Conservation (phyloP, 1,140 invertebrate species). For the Thaumatotibia leucotreta region DNA sequence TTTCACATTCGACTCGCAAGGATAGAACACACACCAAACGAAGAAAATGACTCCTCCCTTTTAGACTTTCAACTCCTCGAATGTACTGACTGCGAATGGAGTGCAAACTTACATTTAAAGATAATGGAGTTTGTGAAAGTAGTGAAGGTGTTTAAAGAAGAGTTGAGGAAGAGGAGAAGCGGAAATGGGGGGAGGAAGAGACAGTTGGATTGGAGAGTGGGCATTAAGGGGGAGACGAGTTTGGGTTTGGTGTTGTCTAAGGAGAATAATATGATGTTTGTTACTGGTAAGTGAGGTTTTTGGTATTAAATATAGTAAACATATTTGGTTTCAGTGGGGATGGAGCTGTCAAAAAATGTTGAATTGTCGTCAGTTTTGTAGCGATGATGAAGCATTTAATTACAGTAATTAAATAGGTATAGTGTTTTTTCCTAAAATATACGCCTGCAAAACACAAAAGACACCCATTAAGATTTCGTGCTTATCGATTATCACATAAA, state of each 20-base stretch:
- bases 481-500: no score
- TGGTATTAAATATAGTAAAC: no score
- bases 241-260: conserved; percentile 79
- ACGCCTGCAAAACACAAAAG: no score
- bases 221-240: conserved; percentile 77
- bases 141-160: conserved; percentile 73
- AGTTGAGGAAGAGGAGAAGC: conserved; percentile 34
- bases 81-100: conserved; percentile 83
- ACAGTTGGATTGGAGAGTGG: conserved; percentile 64
- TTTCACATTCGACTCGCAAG: conserved; percentile 68
- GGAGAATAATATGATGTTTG: conserved; percentile 79
- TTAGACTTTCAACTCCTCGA: conserved; percentile 80
- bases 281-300: conserved; percentile 76
- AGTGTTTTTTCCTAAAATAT: no score
- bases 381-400: no score
- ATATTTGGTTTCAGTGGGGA: no score
- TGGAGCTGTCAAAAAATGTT: no score
- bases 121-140: conserved; percentile 81
- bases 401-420: no score
- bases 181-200: conserved; percentile 21
- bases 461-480: no score
- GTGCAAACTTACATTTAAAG: conserved; percentile 84
- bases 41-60: conserved; percentile 56
- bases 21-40: conserved; percentile 54
- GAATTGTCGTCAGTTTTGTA: no score